phyloP scores from a whole-genome alignment of 2,797 vertebrate species.

The Acipenser transmontanus region DNA sequence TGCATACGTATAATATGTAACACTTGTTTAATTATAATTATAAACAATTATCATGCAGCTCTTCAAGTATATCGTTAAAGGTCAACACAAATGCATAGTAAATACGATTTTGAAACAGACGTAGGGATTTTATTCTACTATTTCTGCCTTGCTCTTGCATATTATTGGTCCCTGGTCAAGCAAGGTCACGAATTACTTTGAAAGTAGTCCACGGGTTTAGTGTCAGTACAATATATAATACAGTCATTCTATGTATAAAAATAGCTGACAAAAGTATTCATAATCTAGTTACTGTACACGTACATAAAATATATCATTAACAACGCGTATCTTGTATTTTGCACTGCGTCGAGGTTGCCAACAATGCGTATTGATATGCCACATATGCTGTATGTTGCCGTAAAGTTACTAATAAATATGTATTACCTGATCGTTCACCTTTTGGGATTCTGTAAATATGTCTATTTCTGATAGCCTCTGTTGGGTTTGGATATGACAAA shows the following conservation, averaged over 20 bases:
- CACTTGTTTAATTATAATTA: too few relatives aligned
- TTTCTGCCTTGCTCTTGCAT: too few relatives aligned
- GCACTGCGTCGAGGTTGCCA: too few relatives aligned
- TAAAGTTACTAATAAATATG: conserved; percentile 28
- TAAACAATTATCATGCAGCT: too few relatives aligned
- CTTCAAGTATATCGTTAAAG: too few relatives aligned
- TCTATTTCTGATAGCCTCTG: conserved; percentile 78
- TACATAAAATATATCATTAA: background rate
- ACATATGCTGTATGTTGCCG: conserved; percentile 32
- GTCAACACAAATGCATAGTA: too few relatives aligned
- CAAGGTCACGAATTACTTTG: background rate
- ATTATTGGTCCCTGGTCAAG: too few relatives aligned
- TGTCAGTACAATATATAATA: conserved; percentile 11
- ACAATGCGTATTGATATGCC: background rate
- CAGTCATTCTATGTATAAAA: conserved; percentile 11
- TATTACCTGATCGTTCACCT: conserved; percentile 84
- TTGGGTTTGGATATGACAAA: conserved; percentile 76
- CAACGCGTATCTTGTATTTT: too few relatives aligned
- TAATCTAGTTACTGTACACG: conserved; percentile 23
- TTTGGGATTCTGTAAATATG: conserved; percentile 72
- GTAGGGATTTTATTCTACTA: too few relatives aligned
- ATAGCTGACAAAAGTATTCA: conserved; percentile 2
- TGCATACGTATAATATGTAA: too few relatives aligned
- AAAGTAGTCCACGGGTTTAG: conserved; percentile 38
- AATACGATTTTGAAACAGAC: too few relatives aligned